A percentile compares a stretch with the other conserved stretches of the same genome.
These are phyloP conservation scores for Heterotis niloticus DNA, from an alignment of 2,113 vertebrate species.

Conservation along the genomic window DNA sequence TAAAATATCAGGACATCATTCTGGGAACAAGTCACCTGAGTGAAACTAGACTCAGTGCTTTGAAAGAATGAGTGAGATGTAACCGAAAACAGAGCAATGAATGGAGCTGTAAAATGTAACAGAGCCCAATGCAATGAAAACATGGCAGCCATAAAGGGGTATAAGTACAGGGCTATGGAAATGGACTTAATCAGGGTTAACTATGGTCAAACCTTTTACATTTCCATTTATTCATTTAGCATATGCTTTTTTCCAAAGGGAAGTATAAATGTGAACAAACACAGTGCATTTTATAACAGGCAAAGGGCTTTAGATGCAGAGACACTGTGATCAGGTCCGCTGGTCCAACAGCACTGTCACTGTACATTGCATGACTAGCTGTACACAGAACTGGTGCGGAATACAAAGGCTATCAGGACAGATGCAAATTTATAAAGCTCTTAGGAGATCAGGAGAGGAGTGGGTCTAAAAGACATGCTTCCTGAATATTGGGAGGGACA, in stretches of 20 bases:
- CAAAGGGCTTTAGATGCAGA: too few species aligned
- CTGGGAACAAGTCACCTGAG: background rate
- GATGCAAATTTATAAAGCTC: background rate
- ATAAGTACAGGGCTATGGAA: background rate
- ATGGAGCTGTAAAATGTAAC: background rate
- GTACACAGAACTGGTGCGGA: background rate
- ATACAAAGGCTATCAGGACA: background rate
- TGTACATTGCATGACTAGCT: background rate
- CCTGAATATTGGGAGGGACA: too few species aligned
- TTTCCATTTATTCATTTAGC: too few species aligned
- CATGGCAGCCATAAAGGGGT: background rate
- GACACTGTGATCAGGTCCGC: too few species aligned
- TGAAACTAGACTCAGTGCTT: background rate
- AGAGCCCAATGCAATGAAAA: background rate
- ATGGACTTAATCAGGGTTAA: background rate
- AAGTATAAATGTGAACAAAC: too few species aligned
- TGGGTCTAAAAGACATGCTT: background rate
- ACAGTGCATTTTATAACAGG: too few species aligned
- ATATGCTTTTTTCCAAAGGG: too few species aligned
- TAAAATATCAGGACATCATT: background rate
- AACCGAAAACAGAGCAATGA: background rate
- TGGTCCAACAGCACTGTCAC: background rate
- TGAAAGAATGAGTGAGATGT: background rate
- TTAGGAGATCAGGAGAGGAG: background rate
- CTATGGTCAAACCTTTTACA: too few species aligned